Evolutionary conservation across 1,140 invertebrate genomes (phyloP).

Genomic region (Drosophila athabasca): DNA sequence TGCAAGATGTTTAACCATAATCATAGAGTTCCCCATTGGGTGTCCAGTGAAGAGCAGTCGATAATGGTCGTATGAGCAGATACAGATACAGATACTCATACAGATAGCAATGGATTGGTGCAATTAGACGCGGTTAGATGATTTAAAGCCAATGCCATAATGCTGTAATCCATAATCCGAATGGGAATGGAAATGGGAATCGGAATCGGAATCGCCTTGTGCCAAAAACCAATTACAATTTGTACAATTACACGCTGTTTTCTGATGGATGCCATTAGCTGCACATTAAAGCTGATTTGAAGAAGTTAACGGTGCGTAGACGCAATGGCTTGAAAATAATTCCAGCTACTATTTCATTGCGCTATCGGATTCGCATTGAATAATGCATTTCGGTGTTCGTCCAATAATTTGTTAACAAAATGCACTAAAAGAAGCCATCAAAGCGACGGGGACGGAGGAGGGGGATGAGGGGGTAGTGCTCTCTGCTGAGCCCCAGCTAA

Average conservation of each 20-base stretch:
- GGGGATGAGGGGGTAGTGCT: too few relatives aligned
- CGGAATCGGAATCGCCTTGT: constrained; percentile 9
- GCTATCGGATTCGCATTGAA: constrained; percentile 48
- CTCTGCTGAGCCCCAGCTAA: constrained; percentile 17
- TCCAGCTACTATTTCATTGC: not conserved
- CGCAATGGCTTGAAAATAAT: constrained; percentile 26
- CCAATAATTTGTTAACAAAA: constrained; percentile 76
- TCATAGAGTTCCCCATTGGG: constrained; percentile 25
- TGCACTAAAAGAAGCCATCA: constrained; percentile 36
- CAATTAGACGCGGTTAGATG: constrained; percentile 51
- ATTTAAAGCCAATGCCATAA: constrained; percentile 22
- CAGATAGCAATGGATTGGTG: constrained; percentile 14
- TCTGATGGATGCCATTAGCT: constrained; percentile 57
- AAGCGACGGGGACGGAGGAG: not conserved
- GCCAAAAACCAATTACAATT: constrained; percentile 35
- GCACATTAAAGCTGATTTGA: constrained; percentile 17
- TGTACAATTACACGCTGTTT: constrained; percentile 5
- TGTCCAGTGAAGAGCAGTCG: not conserved
- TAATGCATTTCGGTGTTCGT: constrained; percentile 59
- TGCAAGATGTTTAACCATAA: not conserved
- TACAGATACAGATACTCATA: too few relatives aligned
- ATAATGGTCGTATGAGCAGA: too few relatives aligned
- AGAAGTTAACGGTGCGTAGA: constrained; percentile 68
- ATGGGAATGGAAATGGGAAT: not conserved
- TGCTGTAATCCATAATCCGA: constrained; percentile 49